phyloP scores from a whole-genome alignment of 2,888 invertebrate genomes.

The Hartigia nigra region DNA sequence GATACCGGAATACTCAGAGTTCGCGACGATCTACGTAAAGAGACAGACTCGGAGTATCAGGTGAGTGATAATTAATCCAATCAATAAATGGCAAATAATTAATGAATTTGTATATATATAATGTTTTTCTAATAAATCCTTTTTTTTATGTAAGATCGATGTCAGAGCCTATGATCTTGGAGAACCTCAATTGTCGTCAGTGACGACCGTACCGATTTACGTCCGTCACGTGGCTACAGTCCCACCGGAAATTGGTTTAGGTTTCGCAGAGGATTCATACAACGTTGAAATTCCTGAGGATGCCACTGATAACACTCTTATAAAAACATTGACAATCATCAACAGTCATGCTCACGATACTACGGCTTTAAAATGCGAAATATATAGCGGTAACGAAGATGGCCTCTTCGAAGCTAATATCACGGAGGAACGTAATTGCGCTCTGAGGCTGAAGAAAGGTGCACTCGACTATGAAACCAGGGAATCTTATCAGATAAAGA shows the following conservation, averaged over 20 bases:
- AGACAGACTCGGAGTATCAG: constrained; percentile 88
- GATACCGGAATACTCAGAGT: constrained; percentile 85
- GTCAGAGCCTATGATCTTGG: constrained; percentile 89
- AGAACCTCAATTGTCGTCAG: constrained; percentile 84
- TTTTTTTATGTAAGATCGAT: constrained; percentile 72
- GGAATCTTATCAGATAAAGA: constrained; percentile 78
- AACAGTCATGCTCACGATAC: constrained; percentile 77
- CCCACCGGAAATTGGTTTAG: constrained; percentile 79
- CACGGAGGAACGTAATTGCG: constrained; percentile 85
- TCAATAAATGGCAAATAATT: background rate
- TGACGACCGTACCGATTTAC: constrained; percentile 83
- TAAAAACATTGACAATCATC: constrained; percentile 79
- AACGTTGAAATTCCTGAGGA: constrained; percentile 86
- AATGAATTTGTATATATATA: background rate
- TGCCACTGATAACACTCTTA: constrained; percentile 73
- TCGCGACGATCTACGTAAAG: constrained; percentile 85
- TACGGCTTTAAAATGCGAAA: constrained; percentile 82
- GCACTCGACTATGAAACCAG: constrained; percentile 83
- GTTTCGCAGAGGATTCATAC: constrained; percentile 89
- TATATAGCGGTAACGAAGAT: constrained; percentile 81
- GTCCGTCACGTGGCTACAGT: constrained; percentile 84
- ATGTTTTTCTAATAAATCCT: background rate
- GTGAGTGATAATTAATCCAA: constrained; percentile 62
- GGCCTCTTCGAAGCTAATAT: constrained; percentile 79
- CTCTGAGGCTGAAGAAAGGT: constrained; percentile 77